Conservation (phyloP, 2,888 invertebrate genomes). For the Lithophane semibrunnea region DNA sequence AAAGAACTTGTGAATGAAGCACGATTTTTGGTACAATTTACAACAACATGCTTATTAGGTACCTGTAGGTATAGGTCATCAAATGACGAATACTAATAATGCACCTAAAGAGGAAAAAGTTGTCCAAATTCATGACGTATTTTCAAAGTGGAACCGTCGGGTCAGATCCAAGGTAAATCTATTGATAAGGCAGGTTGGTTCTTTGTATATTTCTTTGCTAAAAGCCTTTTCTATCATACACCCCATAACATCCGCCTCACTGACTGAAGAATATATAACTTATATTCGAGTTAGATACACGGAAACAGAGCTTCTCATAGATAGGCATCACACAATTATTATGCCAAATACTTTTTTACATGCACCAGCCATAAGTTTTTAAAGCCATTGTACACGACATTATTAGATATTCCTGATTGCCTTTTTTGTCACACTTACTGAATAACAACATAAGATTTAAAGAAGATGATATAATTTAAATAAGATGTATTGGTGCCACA, state of each 20-base stretch:
- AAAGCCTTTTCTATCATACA: background rate
- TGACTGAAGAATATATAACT: background rate
- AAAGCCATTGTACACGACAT: conserved; percentile 51
- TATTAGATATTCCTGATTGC: conserved; percentile 38
- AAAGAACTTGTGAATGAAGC: conserved; percentile 20
- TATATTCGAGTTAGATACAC: background rate
- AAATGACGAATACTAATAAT: background rate
- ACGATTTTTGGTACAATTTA: too few species aligned
- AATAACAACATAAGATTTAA: conserved; percentile 49
- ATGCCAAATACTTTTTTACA: conserved; percentile 46
- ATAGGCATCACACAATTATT: conserved; percentile 32
- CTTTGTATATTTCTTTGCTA: background rate
- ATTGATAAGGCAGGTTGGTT: background rate
- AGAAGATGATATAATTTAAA: conserved; percentile 37
- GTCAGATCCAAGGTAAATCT: background rate
- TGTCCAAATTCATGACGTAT: background rate
- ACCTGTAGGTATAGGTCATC: too few species aligned
- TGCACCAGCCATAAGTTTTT: conserved; percentile 21
- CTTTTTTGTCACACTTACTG: conserved; percentile 45
- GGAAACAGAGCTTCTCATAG: conserved; percentile 15
- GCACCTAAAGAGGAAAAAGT: background rate
- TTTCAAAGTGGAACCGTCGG: background rate
- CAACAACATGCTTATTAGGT: background rate
- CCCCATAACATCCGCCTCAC: background rate
- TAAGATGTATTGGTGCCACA: conserved; percentile 52